These are phyloP conservation scores for Cantharis lateralis DNA, from an alignment of 2,888 invertebrate genomes.

Conservation along the genomic window DNA sequence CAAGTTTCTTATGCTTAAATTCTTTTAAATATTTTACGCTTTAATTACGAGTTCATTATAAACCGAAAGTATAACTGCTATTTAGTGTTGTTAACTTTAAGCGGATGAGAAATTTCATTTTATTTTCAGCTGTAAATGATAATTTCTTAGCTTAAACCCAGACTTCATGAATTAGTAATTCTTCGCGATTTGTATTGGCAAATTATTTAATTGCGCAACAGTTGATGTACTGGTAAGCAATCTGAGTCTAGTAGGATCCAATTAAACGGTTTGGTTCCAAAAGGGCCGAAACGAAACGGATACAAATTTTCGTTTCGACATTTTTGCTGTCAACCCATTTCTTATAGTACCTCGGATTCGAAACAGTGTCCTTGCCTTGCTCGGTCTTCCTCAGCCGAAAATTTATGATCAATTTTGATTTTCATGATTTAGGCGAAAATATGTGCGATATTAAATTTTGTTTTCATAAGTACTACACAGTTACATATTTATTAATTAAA, in stretches of 20 bases:
- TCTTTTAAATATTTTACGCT: neutral
- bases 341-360: neutral
- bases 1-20: neutral
- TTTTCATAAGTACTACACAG: neutral
- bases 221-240: neutral
- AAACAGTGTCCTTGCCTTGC: neutral
- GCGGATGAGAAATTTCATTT: neutral
- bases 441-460: neutral
- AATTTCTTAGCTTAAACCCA: neutral
- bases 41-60: neutral
- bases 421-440: neutral
- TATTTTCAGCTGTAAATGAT: neutral
- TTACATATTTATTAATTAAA: neutral
- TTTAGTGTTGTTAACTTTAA: neutral
- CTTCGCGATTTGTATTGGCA: neutral
- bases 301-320: neutral
- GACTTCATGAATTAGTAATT: neutral
- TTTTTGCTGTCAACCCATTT: neutral
- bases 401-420: neutral
- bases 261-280: neutral
- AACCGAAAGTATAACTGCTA: neutral
- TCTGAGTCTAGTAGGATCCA: neutral
- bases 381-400: neutral
- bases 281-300: neutral
- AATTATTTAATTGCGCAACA: neutral